Evolutionary conservation across 2,113 vertebrate genomes (phyloP), one percentile per base, ranked within the genome.

Genomic region (Beaufortia kweichowensis): DNA sequence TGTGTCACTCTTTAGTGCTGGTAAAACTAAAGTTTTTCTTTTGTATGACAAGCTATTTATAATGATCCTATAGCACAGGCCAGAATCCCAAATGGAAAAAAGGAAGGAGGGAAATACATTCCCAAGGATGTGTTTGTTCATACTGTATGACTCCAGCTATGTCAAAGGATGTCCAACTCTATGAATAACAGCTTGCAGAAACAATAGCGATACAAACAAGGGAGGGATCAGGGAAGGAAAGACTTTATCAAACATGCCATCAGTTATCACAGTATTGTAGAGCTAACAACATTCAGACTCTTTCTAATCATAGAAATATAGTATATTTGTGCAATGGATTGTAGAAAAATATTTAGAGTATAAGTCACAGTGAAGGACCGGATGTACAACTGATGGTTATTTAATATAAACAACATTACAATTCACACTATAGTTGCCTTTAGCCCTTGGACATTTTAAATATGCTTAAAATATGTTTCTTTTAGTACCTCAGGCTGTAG

Each of bases 151-250:
- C 29, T 35, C 56, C 28, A 60, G 24, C 12, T 57, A 63, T 33
- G 29, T 56, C 26, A 70, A 72, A 72, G 77, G 61, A 79, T 24
- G 17, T 60, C 55, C 53, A 28, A 6, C 21, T 3, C 56, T 75
- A 14, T 79, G 39, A 75, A 76, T 70, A 76, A 76, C 14, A 26
- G 5, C 10, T 6, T 31, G 57, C 48, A 43, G 43, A 84, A 64
- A 79, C 79, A 81, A 79, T 56, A 75, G 55, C 63, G 31, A 28
- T 29, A 60, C 62, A 69, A 79, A 53, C 55, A 63, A 7, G 19
- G 46, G 8, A 31, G 77, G 39, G 23, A 17, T 43, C 24, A 5
- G 8, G 24, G 19, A 23, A 55, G 65, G 79, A 81, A 81, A 39
- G 8, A 9, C 43, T 75, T 55, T 21, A 69, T 75, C 69, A 71